Percentiles rank a stretch among this genome's conserved stretches.
phyloP scores from a whole-genome alignment of 2,113 vertebrate species.

The Chunga burmeisteri region DNA sequence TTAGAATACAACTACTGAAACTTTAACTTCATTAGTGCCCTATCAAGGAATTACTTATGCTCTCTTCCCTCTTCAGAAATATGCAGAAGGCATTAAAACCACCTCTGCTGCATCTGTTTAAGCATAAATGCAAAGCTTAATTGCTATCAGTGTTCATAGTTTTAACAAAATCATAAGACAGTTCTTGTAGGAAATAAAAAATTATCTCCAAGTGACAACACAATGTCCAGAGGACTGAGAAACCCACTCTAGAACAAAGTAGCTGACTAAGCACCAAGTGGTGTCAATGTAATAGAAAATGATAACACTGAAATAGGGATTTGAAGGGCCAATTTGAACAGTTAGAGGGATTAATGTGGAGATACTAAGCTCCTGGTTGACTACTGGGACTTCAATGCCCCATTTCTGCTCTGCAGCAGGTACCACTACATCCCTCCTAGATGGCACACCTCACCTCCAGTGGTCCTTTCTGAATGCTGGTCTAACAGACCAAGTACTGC shows the following conservation, averaged over 20 bases:
- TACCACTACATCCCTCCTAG: not conserved
- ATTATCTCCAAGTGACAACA: not conserved
- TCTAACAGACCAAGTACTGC: rapidly evolving
- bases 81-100: not conserved
- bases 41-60: not conserved
- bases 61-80: not conserved
- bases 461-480: not conserved
- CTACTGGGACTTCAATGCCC: not conserved
- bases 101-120: not conserved
- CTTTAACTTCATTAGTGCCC: not conserved
- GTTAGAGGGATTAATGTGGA: not conserved
- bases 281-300: not conserved
- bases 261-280: not conserved
- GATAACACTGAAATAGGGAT: not conserved
- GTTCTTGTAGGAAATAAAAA: not conserved
- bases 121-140: not conserved
- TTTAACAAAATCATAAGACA: not conserved
- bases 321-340: not conserved
- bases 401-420: not conserved
- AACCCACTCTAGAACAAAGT: not conserved
- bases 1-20: not conserved
- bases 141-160: not conserved
- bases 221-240: not conserved
- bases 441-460: not conserved
- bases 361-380: not conserved